Conservation (phyloP, 2,888 invertebrate genomes). For the Thelaira solivaga region DNA sequence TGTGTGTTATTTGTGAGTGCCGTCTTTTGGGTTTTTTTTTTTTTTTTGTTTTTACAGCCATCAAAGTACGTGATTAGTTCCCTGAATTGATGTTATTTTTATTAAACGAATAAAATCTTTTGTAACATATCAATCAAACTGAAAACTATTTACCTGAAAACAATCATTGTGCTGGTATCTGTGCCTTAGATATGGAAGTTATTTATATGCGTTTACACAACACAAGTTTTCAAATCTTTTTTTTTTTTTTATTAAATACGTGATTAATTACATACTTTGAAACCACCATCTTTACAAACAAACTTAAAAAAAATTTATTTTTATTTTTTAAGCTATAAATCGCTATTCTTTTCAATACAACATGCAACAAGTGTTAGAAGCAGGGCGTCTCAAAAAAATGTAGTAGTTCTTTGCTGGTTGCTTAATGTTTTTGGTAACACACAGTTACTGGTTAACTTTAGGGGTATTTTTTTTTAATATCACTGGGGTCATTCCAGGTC, state of each 20-base stretch:
- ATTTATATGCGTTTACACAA: background rate
- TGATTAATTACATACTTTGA: conserved; percentile 53
- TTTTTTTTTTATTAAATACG: conserved; percentile 5
- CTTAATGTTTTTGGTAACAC: background rate
- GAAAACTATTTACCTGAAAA: background rate
- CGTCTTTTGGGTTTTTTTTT: too few relatives aligned
- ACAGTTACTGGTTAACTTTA: background rate
- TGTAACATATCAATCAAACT: conserved; percentile 26
- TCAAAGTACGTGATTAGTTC: background rate
- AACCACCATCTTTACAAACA: background rate
- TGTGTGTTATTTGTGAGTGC: too few relatives aligned
- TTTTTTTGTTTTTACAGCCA: background rate
- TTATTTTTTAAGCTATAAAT: background rate
- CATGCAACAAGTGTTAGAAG: conserved; percentile 45
- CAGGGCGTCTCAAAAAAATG: conserved; percentile 40
- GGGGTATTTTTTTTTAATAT: background rate
- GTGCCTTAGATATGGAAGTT: background rate
- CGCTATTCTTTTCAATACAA: conserved; percentile 12
- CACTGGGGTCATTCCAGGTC: conserved; percentile 36
- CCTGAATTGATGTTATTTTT: background rate
- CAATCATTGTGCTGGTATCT: background rate
- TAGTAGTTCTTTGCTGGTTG: too few relatives aligned
- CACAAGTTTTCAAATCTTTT: background rate
- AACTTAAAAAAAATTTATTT: background rate
- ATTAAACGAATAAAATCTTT: background rate